Evolutionary conservation across 2,888 invertebrate species (phyloP), one percentile per base, ranked within the genome.

Genomic region (Tetropium fuscum): DNA sequence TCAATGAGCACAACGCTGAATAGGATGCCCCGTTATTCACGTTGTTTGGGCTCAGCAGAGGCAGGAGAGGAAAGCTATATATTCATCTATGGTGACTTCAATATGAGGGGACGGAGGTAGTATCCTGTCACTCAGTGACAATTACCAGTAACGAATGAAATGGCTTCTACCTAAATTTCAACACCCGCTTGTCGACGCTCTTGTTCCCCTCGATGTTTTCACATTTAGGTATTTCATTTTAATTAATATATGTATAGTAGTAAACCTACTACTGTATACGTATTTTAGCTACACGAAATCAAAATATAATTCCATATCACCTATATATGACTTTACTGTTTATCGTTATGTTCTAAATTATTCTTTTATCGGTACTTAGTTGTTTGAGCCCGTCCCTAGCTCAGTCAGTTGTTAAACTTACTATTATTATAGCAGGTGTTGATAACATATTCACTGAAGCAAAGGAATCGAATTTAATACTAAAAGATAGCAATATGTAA

Each of bases 141-240:
- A 62, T 59, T 61, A 53, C 51, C 45, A 41, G 51, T 48, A 30
- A 53, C 44, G 60, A 60, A 54, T 59, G 58, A 57, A 65, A 65
- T 59, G 48, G 61, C 61, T 36, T 40, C 53, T 6, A 45, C 38
- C 32, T 36, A 43, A 47, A 55, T 59, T 54, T 45, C 54, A 41
- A 49, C 38, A 49, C 49, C 36, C 27, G 18, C 32, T 40, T 34
- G 53, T 34, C 49, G 27, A 27, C 49, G 15, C 13, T 20, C 36
- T 49, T 25, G 25, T 49, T 49, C 25, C n/a, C 20, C 32, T 38
- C 10, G 15, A 49, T 38, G 49, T 22, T 10, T 36, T 10, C 43
- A 16, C 43, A 19, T 53, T 49, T 38, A 16, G 16, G 2, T 41
- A 20, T 30, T 11, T 40, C 30, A 32, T 43, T 53, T 53, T 53